These are phyloP conservation scores for Myripristis jacobus DNA, from an alignment of 2,797 vertebrate genomes.

Conservation along the genomic window DNA sequence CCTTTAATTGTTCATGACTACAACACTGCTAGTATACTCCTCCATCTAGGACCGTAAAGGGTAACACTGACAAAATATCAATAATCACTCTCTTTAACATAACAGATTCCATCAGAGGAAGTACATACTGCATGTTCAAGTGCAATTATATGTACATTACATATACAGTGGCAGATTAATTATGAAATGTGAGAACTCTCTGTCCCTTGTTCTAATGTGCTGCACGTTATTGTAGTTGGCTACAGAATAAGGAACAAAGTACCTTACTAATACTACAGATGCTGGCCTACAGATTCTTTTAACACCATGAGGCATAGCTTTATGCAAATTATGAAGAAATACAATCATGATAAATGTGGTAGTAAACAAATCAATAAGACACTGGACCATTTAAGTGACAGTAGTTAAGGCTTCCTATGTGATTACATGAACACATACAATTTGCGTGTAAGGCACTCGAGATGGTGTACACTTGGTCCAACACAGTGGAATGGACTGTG, in stretches of 20 bases:
- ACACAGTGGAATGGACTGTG: constrained; percentile 52
- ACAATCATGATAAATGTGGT: constrained; percentile 39
- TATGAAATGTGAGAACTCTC: constrained; percentile 4
- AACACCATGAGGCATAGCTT: constrained; percentile 6
- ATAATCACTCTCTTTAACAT: neutral
- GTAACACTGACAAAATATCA: constrained; percentile 6
- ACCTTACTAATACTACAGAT: constrained; percentile 17
- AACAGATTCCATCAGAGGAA: constrained; percentile 35
- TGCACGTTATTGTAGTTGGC: neutral
- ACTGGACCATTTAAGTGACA: constrained; percentile 50
- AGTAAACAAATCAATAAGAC: constrained; percentile 39
- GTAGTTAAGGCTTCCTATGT: constrained; percentile 75
- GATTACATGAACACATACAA: constrained; percentile 52
- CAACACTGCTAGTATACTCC: neutral
- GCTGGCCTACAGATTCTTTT: constrained; percentile 2
- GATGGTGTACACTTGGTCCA: constrained; percentile 45
- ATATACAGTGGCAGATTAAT: constrained; percentile 8
- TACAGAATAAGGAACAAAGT: constrained; percentile 6
- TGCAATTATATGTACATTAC: constrained; percentile 44
- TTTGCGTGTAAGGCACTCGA: constrained; percentile 37
- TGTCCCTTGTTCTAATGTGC: neutral
- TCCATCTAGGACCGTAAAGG: neutral
- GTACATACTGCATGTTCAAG: constrained; percentile 43
- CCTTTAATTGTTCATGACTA: neutral
- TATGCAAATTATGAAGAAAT: constrained; percentile 20